phyloP scores from a whole-genome alignment of 2,797 vertebrate genomes.

The Sebastes minor region DNA sequence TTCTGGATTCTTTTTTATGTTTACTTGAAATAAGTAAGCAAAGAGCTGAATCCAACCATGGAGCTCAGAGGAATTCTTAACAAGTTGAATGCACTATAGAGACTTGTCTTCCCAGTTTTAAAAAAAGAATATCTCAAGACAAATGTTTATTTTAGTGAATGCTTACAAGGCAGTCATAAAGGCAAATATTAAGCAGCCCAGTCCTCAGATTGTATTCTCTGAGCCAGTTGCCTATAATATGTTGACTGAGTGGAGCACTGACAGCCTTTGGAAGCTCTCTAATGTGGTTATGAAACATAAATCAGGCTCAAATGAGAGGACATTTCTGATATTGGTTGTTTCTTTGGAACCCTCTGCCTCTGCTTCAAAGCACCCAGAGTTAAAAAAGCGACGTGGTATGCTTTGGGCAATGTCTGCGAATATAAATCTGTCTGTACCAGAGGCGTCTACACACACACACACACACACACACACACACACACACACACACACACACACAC shows the following conservation, averaged over 20 bases:
- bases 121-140: conserved; percentile 47
- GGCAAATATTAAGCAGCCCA: conserved; percentile 19
- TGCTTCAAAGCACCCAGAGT: conserved; percentile 72
- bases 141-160: conserved; percentile 57
- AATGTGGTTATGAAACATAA: conserved; percentile 66
- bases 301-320: conserved; percentile 73
- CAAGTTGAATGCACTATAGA: conserved; percentile 28
- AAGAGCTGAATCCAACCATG: conserved; percentile 48
- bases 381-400: conserved; percentile 66
- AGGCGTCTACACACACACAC: conserved; percentile 60
- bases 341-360: conserved; percentile 61
- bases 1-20: conserved; percentile 48
- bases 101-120: conserved; percentile 20
- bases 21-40: conserved; percentile 55
- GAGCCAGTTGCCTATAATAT: neutral
- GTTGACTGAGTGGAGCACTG: conserved; percentile 17
- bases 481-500: conserved; percentile 55
- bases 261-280: conserved; percentile 43
- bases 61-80: conserved; percentile 72
- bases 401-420: conserved; percentile 76
- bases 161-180: conserved; percentile 27
- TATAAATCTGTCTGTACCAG: conserved; percentile 77
- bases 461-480: conserved; percentile 63
- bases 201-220: conserved; percentile 28
- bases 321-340: conserved; percentile 72